Conservation (phyloP, 1,140 invertebrate genomes). For the Akabosia matsudoensis region DNA sequence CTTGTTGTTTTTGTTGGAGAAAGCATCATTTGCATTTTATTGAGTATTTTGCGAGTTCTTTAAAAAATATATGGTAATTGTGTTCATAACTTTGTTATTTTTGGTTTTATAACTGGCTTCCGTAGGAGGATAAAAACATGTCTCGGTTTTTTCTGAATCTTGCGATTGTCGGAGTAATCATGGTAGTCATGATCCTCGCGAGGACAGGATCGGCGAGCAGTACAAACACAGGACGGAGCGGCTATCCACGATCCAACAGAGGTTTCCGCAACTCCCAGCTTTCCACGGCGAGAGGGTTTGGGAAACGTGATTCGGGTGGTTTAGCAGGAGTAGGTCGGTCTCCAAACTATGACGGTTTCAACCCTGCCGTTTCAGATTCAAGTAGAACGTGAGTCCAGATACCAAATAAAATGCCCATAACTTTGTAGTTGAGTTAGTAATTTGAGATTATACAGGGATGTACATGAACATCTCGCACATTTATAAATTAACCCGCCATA, state of each 20-base stretch:
- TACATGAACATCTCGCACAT: too few species aligned
- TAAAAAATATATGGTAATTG: neutral
- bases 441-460: too few species aligned
- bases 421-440: too few species aligned
- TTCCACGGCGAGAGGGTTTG: conserved; percentile 54
- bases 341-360: conserved; percentile 4
- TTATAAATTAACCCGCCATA: too few species aligned
- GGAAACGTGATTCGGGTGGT: conserved; percentile 23
- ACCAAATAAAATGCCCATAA: too few species aligned
- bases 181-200: conserved; percentile 27
- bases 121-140: neutral
- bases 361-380: neutral
- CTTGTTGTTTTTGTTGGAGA: too few species aligned
- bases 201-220: conserved; percentile 4
- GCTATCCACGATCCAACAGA: conserved; percentile 55
- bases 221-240: conserved; percentile 19
- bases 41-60: too few species aligned
- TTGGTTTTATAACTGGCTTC: neutral
- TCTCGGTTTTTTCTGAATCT: neutral
- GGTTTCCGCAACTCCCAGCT: conserved; percentile 59
- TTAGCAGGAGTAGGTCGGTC: neutral
- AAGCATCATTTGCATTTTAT: too few species aligned
- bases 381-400: neutral
- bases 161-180: conserved; percentile 16
- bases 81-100: neutral